phyloP scores from a whole-genome alignment of 2,797 vertebrate genomes.

The Eupleurogrammus muticus region DNA sequence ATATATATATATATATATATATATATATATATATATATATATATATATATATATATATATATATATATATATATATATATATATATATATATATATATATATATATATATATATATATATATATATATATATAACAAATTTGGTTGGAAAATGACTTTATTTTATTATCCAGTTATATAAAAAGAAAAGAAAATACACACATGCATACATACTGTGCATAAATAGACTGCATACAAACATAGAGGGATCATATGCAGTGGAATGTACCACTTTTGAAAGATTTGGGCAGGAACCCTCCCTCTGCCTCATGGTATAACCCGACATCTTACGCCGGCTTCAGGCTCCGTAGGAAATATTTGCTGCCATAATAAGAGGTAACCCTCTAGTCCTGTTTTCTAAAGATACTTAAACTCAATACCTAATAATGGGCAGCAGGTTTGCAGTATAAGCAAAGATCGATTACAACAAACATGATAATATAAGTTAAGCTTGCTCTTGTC shows the following conservation, averaged over 20 bases:
- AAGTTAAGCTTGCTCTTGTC: neutral
- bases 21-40: too few relatives aligned
- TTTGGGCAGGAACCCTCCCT: conserved; percentile 34
- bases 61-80: too few relatives aligned
- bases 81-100: too few relatives aligned
- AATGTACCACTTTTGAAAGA: conserved; percentile 53
- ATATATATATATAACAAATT: too few relatives aligned
- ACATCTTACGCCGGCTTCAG: conserved; percentile 55
- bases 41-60: too few relatives aligned
- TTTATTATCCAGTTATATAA: neutral
- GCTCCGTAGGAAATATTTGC: conserved; percentile 41
- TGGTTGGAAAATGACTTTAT: too few relatives aligned
- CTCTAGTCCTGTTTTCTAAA: neutral
- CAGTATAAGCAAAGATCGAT: neutral
- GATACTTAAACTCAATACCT: neutral
- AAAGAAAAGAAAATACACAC: neutral
- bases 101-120: too few relatives aligned
- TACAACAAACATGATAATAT: neutral
- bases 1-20: too few relatives aligned
- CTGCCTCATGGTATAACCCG: conserved; percentile 58
- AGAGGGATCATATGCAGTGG: conserved; percentile 21
- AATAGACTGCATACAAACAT: neutral
- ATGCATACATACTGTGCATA: neutral
- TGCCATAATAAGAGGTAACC: accelerated
- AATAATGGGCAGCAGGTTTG: neutral